Evolutionary conservation across 2,888 invertebrate genomes (phyloP).

Genomic region (Neoscelio sp.): DNA sequence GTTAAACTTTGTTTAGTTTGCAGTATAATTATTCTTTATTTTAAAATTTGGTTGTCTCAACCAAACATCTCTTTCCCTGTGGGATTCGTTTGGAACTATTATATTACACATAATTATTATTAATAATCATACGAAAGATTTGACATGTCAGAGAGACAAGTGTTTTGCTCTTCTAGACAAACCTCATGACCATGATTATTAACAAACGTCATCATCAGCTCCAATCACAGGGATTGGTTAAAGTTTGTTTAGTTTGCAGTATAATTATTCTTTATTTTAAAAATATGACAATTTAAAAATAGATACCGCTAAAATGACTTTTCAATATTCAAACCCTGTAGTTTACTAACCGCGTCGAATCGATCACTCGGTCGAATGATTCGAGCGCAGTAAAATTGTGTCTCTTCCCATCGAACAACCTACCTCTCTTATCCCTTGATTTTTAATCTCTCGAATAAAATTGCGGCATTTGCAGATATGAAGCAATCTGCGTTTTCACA

Average conservation of each 20-base stretch:
- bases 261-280: slow-evolving; percentile 18
- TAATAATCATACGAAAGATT: no score
- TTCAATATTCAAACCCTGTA: slow-evolving; percentile 33
- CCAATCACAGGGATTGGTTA: no score
- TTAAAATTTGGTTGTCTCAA: no score
- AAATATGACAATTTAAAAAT: slow-evolving; percentile 4
- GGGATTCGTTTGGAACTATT: no score
- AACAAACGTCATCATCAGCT: no score
- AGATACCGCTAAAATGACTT: slow-evolving; percentile 25
- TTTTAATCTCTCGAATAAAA: slow-evolving; percentile 62
- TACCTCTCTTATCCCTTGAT: slow-evolving; percentile 50
- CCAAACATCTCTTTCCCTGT: no score
- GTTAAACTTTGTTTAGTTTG: no score
- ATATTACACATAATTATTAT: no score
- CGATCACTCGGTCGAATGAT: slow-evolving; percentile 50
- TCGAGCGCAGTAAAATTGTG: slow-evolving; percentile 36
- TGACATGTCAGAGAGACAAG: no score
- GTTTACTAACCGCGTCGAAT: slow-evolving; percentile 51
- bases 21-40: slow-evolving; percentile 27
- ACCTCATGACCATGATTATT: no score
- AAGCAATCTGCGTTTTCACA: slow-evolving; percentile 48
- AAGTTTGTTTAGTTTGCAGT: no score
- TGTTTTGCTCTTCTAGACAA: no score
- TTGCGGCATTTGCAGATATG: slow-evolving; percentile 55
- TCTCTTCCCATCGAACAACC: slow-evolving; percentile 22